Percentiles rank a stretch among this genome's conserved stretches.
phyloP scores from a whole-genome alignment of 2,113 vertebrate genomes.

The Nothoprocta pentlandii region DNA sequence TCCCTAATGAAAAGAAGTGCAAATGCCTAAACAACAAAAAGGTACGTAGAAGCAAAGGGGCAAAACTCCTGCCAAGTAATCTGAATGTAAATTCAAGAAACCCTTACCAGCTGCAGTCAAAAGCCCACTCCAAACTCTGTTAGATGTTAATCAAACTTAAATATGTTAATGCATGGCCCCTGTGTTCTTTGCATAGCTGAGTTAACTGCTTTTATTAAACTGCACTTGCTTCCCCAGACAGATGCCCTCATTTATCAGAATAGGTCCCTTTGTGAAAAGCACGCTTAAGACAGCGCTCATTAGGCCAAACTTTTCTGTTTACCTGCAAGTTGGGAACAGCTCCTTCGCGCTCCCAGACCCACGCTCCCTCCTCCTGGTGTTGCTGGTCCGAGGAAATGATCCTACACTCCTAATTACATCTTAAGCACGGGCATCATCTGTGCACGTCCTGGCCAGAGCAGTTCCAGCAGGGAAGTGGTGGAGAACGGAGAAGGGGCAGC shows the following conservation, averaged over 20 bases:
- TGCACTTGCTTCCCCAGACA: background rate
- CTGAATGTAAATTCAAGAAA: constrained; percentile 50
- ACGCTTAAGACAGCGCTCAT: background rate
- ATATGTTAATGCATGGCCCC: constrained; percentile 1
- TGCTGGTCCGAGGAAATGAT: background rate
- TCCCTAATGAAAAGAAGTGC: background rate
- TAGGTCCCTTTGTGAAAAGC: background rate
- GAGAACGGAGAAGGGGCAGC: background rate
- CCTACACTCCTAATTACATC: rapidly evolving
- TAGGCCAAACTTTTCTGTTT: background rate
- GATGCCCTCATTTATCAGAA: background rate
- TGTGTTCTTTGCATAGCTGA: background rate
- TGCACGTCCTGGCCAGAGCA: rapidly evolving
- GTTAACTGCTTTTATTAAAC: constrained; percentile 18
- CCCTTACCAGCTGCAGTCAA: constrained; percentile 56
- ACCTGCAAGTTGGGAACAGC: background rate
- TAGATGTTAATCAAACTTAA: constrained; percentile 53
- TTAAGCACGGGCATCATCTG: background rate
- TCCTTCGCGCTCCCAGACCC: background rate
- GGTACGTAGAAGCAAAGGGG: rapidly evolving
- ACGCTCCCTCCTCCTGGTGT: background rate
- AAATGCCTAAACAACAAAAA: constrained; percentile 13
- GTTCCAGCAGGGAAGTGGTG: background rate
- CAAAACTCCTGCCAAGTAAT: constrained; percentile 50
- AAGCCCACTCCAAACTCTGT: constrained; percentile 44